Evolutionary conservation across 30 jellyfish, hydroid and myxozoan species (phyloP).

Genomic region (Cassiopea xamachana): DNA sequence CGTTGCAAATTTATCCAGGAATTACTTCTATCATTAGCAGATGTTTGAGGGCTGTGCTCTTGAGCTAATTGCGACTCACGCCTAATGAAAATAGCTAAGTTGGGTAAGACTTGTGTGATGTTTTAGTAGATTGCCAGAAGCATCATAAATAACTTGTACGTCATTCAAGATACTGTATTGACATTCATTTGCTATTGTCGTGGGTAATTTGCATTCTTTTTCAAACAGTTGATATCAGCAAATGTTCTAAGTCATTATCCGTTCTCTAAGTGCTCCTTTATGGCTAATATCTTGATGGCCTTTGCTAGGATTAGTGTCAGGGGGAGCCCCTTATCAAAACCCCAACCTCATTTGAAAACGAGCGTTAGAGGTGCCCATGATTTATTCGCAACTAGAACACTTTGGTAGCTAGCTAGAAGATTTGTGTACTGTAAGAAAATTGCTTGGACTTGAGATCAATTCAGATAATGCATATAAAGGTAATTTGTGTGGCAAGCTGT

Average conservation of each 20-base stretch:
- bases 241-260: conserved; percentile 5
- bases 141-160: not conserved
- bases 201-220: not conserved
- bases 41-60: not conserved
- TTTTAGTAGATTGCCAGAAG: no score
- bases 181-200: not conserved
- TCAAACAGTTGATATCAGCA: conserved; percentile 1
- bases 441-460: not conserved
- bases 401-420: not conserved
- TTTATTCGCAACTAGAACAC: not conserved
- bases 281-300: not conserved
- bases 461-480: not conserved
- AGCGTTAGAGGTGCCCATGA: not conserved
- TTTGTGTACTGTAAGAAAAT: conserved; percentile 7
- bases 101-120: no score
- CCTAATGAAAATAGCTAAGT: not conserved
- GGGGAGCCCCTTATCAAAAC: conserved; percentile 9
- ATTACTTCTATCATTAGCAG: not conserved
- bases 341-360: not conserved
- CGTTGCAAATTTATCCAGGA: not conserved
- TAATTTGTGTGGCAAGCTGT: not conserved
- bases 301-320: not conserved
- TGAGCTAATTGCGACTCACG: not conserved
- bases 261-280: conserved; percentile 15
- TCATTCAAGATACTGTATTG: not conserved